Conservation (phyloP, 2,113 vertebrate genomes). For the Balaenoptera acutorostrata region DNA sequence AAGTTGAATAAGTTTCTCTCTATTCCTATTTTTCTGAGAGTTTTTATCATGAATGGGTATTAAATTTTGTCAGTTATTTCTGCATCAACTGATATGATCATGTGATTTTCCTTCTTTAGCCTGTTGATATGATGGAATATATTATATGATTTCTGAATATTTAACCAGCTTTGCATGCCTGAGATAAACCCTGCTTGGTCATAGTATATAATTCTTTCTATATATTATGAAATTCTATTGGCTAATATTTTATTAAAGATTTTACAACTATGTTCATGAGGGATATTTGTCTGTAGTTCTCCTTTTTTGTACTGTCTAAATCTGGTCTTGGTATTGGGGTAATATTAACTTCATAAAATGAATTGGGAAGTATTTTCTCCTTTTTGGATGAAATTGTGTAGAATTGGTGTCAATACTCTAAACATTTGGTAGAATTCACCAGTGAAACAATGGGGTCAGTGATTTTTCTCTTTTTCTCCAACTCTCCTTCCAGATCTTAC, state of each 20-base stretch:
- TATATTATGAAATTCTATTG: not conserved
- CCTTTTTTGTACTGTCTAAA: not conserved
- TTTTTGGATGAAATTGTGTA: not conserved
- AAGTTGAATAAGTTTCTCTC: not conserved
- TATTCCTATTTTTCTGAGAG: not conserved
- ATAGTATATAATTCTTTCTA: not conserved
- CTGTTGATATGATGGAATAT: not conserved
- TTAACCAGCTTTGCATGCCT: not conserved
- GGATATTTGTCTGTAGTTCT: not conserved
- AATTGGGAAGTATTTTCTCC: not conserved
- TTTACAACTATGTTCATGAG: not conserved
- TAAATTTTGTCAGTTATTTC: not conserved
- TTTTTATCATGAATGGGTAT: not conserved
- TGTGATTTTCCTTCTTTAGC: not conserved
- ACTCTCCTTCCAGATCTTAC: not conserved
- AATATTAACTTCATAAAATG: conserved; percentile 2
- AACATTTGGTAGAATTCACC: not conserved
- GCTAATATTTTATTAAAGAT: not conserved
- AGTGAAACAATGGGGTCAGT: not conserved
- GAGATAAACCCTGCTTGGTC: not conserved
- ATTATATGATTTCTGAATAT: not conserved
- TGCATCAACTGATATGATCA: not conserved
- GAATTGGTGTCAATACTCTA: not conserved
- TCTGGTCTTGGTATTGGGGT: not conserved
- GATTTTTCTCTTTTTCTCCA: not conserved